A percentile compares a stretch with the other conserved stretches of the same genome.
phyloP scores from a whole-genome alignment of 2,888 invertebrate species.

The Biston betularia region DNA sequence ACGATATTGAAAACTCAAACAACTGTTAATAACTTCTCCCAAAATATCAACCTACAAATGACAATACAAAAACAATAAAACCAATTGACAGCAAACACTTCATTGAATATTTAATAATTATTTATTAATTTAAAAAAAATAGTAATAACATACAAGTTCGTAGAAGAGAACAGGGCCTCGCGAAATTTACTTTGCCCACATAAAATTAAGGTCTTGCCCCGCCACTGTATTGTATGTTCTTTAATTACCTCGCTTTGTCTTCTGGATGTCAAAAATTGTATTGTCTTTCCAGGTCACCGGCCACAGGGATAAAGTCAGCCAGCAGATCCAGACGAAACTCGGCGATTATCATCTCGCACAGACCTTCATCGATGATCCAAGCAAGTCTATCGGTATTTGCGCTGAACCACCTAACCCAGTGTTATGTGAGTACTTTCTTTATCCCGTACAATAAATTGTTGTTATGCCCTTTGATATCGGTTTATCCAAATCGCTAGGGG shows the following conservation, averaged over 20 bases:
- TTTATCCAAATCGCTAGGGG: constrained; percentile 3
- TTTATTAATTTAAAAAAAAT: no score
- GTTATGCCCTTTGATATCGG: not conserved
- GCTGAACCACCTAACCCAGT: constrained; percentile 89
- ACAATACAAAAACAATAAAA: no score
- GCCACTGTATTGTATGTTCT: not conserved
- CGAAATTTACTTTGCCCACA: no score
- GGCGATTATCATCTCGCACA: constrained; percentile 90
- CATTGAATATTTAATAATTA: no score
- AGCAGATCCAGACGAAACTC: constrained; percentile 90
- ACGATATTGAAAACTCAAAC: no score
- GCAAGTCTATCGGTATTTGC: constrained; percentile 89
- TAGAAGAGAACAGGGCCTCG: no score
- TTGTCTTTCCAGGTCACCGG: constrained; percentile 86
- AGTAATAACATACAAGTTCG: no score
- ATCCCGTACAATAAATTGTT: not conserved
- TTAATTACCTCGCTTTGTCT: not conserved
- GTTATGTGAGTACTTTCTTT: constrained; percentile 77
- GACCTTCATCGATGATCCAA: constrained; percentile 88
- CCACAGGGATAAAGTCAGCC: constrained; percentile 87
- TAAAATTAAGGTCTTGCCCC: no score
- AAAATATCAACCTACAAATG: no score
- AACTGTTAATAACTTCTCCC: no score
- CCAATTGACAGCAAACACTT: no score
- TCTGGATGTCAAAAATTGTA: not conserved